Base-by-base conservation (phyloP, 2,888 invertebrate species). In the Leptinotarsa juncta region DNA sequence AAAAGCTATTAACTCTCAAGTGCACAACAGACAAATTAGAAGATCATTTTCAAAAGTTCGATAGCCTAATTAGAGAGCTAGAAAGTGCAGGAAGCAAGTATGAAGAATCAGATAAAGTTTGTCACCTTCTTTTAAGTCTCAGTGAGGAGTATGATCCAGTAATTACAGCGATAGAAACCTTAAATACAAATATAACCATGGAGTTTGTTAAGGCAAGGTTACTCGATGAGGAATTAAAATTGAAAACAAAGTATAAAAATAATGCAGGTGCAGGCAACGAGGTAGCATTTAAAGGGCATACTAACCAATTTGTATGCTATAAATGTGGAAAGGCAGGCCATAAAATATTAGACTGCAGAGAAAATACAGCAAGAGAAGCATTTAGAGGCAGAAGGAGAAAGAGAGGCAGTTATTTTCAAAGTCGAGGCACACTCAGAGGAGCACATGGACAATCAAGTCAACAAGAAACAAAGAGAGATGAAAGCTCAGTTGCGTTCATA, bases 31-130 rank as follows among this genome's bases (percentile, higher is more conserved):
- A 77, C 50, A 77, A 77, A 42, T 69, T 82, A 20, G 79, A 83
- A 71, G 80, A 83, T 71, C 78, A 81, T 73, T 82, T 82, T 68
- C 53, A 77, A 16, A 78, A 79, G 23, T 83, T 83, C 67, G 82
- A 83, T 60, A 79, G 74, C 50, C 50, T 81, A 14, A 77, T 81
- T 26, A 72, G 81, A 71, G 81, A 81, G 69, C 66, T 83, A 42
- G 79, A 82, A 73, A 67, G 65, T 69, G 57, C 51, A n/a, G 80
- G 81, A 42, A 72, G 76, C 2, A 81, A 81, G 67, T 65, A 81
- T 32, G 80, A 82, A 55, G 82, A 83, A 75, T 67, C 72, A n/a
- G 82, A 83, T 70, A 79, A 74, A 66, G 76, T 81, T 18, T 81
- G 81, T 76, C 79, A 82, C 72, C 72, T 82, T 49, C 68, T 82